A percentile compares a stretch with the other conserved stretches of the same genome.
Evolutionary conservation across 2,888 invertebrate genomes (phyloP).

Genomic region (Protonemura montana): DNA sequence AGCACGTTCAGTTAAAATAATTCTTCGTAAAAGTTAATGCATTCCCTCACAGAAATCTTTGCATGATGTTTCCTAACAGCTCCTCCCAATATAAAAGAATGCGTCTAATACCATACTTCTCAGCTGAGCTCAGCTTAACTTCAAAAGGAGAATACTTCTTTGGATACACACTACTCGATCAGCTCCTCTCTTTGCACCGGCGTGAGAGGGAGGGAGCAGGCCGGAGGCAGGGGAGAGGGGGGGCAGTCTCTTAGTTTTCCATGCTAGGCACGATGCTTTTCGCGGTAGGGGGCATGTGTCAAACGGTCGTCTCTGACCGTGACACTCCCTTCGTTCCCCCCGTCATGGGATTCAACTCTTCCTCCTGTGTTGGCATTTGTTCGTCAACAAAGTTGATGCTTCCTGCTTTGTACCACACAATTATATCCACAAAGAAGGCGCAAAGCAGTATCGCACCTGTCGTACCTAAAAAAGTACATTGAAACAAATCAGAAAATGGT

Average conservation of each 20-base stretch:
- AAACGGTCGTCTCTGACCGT: constrained; percentile 54
- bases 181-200: neutral
- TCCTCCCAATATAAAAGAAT: neutral
- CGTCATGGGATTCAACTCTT: constrained; percentile 60
- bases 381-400: constrained; percentile 76
- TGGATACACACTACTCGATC: neutral
- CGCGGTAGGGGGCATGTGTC: constrained; percentile 40
- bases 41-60: neutral
- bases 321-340: constrained; percentile 55
- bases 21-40: neutral
- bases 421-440: constrained; percentile 86
- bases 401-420: constrained; percentile 89
- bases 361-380: constrained; percentile 59
- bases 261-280: neutral
- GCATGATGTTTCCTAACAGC: neutral
- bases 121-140: neutral
- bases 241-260: neutral
- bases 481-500: constrained; percentile 16
- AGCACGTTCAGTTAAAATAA: neutral
- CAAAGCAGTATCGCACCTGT: constrained; percentile 85
- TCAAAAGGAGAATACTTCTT: neutral
- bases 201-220: neutral
- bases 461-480: constrained; percentile 68
- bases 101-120: neutral
- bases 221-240: neutral